Conservation (phyloP, 2,888 invertebrate species). For the Plagiodera versicolora region DNA sequence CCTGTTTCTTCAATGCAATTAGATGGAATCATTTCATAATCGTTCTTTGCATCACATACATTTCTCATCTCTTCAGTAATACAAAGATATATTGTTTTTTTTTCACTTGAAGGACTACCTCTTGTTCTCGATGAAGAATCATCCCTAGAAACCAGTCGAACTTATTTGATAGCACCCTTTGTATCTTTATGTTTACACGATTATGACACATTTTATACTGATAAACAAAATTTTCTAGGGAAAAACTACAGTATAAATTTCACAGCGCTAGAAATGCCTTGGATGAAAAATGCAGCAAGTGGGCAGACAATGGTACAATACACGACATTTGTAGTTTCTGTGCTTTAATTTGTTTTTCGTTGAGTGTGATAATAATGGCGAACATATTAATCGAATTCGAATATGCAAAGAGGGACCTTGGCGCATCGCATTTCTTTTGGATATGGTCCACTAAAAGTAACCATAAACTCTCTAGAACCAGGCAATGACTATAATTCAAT, state of each 20-base stretch:
- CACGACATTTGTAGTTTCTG: conserved; percentile 47
- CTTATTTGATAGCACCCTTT: no score
- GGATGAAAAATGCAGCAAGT: conserved; percentile 38
- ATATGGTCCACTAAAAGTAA: conserved; percentile 14
- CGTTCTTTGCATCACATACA: no score
- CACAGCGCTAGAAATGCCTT: conserved; percentile 31
- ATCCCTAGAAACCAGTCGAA: no score
- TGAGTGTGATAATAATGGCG: conserved; percentile 48
- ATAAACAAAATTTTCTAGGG: conserved; percentile 33
- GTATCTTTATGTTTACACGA: no score
- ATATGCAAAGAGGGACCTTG: conserved; percentile 38
- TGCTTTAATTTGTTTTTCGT: conserved; percentile 49
- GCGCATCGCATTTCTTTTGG: conserved; percentile 29
- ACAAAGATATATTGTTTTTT: no score
- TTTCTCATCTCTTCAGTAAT: no score
- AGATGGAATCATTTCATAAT: no score
- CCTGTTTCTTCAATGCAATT: no score
- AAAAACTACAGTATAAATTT: conserved; percentile 34
- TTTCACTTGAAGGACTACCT: no score
- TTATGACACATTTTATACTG: no score
- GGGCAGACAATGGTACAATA: conserved; percentile 43
- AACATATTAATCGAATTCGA: conserved; percentile 50
- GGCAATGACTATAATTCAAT: background rate
- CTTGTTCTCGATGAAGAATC: no score
- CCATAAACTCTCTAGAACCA: background rate